These are phyloP conservation scores for Squalus acanthias DNA, from an alignment of 2,797 vertebrate species.

Conservation along the genomic window DNA sequence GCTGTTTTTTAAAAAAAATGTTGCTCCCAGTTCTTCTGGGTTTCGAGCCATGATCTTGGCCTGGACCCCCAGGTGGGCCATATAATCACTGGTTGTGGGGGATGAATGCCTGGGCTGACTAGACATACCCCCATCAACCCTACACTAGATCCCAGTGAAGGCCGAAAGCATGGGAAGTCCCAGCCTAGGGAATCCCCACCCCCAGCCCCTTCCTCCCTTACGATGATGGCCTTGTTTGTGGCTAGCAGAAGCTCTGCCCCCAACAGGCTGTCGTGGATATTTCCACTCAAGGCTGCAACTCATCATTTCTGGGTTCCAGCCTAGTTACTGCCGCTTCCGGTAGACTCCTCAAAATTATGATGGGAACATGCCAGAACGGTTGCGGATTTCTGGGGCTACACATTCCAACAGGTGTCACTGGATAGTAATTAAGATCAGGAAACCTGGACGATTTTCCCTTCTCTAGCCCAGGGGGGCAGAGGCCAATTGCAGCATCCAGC, in stretches of 20 bases:
- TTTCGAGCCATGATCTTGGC: neutral
- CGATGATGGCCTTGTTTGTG: no score
- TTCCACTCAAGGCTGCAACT: neutral
- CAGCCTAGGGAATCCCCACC: neutral
- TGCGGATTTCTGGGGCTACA: neutral
- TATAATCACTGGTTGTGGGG: neutral
- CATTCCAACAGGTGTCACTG: neutral
- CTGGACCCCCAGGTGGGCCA: neutral
- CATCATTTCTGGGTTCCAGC: neutral
- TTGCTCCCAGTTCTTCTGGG: neutral
- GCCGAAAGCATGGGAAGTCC: neutral
- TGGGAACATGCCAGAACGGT: neutral
- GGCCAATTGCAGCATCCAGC: neutral
- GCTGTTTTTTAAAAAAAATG: neutral
- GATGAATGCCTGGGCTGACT: neutral
- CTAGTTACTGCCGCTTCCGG: neutral
- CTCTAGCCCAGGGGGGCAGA: neutral
- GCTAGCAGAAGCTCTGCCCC: neutral
- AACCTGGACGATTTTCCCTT: neutral
- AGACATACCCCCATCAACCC: neutral
- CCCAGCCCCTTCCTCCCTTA: neutral
- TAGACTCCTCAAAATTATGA: neutral
- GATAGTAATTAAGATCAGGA: neutral
- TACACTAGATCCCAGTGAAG: neutral
- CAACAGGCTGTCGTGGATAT: neutral